Base-by-base conservation (phyloP, 2,888 invertebrate species). In the Chelonus formosanus region DNA sequence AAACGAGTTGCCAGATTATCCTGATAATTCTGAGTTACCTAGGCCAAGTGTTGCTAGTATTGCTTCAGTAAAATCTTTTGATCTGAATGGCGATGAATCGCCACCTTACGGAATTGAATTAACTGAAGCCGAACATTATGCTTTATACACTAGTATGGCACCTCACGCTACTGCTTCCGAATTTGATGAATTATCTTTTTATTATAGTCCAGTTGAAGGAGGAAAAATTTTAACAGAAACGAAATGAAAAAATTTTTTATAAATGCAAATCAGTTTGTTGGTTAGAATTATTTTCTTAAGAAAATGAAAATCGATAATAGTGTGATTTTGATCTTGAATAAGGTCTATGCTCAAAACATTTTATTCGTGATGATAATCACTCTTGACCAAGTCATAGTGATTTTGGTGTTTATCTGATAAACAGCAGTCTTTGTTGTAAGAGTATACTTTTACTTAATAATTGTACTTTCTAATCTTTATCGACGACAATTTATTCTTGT, bases 81-180 rank as follows among this genome's bases (percentile, higher is more conserved):
- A 71, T 20, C 48, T 70, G 5, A 68, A 78, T 5, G 78, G 76
- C 3, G 79, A 81, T 5, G 78, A 76, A 10, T 78, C 81, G 32
- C 80, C 82, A 0, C 74, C 80, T 1, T 80, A 81, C 43, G 83
- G 78, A 65, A 82, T 91, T 52, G 94, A 93, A 74, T 84, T 95
- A 40, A 94, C 94, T 0, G 94, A 95, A 74, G 95, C 94, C 0
- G 95, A 95, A 77, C 93, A 95, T 79, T 95, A 93, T 82, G 95
- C 95, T 43, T 83, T 95, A 67, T 95, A 95, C 75, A 95, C 94
- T 76, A 91, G 92, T 62, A 89, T 94, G 80, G 94, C 95, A 7
- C 95, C 95, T 1, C 92, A 91, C 79, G 95, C 95, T 31, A 94
- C 94, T 0, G 91, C 88, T 35, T 95, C 94, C 6, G 95, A 95